Evolutionary conservation across 2,888 invertebrate species (phyloP).

Genomic region (Drosophila stalkeri): DNA sequence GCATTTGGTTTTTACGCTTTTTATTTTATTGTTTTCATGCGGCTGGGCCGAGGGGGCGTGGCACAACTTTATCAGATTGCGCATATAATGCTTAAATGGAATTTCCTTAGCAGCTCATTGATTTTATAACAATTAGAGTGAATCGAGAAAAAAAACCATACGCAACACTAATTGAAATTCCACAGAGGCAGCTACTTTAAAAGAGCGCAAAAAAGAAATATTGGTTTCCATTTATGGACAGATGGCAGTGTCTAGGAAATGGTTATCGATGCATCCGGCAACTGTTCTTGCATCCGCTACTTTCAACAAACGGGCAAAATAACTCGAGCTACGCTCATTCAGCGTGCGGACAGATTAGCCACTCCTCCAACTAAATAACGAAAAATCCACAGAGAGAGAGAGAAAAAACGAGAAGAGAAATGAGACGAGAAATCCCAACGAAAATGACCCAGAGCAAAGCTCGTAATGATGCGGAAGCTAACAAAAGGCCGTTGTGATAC

Average conservation of each 20-base stretch:
- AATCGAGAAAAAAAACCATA: conserved; percentile 27
- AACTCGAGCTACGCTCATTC: conserved; percentile 43
- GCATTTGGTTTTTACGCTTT: conserved; percentile 28
- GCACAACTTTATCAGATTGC: conserved; percentile 64
- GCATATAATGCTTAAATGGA: conserved; percentile 56
- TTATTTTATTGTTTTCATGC: conserved; percentile 44
- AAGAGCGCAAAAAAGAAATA: conserved; percentile 17
- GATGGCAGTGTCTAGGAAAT: conserved; percentile 51
- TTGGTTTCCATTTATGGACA: conserved; percentile 30
- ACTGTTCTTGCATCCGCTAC: conserved; percentile 62
- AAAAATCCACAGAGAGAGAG: conserved; percentile 8
- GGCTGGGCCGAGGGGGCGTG: conserved; percentile 7
- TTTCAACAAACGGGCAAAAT: conserved; percentile 12
- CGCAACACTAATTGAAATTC: conserved; percentile 72
- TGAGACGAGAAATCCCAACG: conserved; percentile 23
- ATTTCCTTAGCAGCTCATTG: conserved; percentile 52
- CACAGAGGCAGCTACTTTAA: conserved; percentile 27
- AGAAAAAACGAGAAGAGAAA: conserved; percentile 5
- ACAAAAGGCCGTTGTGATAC: conserved; percentile 68
- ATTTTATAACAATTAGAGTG: conserved; percentile 53
- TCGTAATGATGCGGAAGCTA: conserved; percentile 77
- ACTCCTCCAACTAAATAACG: conserved; percentile 49
- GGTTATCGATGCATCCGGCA: conserved; percentile 80
- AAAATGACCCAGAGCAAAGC: conserved; percentile 65
- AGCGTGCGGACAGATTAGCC: conserved; percentile 73